These are phyloP conservation scores for Gila robusta DNA, from an alignment of 2,797 vertebrate species.

Conservation along the genomic window DNA sequence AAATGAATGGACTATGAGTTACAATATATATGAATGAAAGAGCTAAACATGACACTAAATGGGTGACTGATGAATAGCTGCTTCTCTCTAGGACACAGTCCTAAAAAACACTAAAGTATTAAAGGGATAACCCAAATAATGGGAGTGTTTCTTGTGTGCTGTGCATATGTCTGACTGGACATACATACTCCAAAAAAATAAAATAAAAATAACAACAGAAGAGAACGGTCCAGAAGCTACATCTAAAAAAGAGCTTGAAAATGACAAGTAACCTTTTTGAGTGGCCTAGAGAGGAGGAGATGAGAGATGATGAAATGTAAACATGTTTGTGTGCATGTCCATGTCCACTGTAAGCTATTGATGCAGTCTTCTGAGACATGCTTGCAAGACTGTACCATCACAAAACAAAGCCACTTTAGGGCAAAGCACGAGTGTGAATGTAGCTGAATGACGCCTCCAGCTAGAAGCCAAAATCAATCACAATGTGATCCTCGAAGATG, in stretches of 20 bases:
- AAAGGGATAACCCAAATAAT: conserved; percentile 46
- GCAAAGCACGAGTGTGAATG: conserved; percentile 65
- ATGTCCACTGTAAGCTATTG: conserved; percentile 63
- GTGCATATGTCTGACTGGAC: conserved; percentile 28
- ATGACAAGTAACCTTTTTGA: conserved; percentile 7
- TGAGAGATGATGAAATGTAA: conserved; percentile 54
- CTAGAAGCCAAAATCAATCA: conserved; percentile 92
- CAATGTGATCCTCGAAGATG: conserved; percentile 96
- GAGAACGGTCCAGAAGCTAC: conserved; percentile 30
- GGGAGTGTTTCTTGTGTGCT: background rate
- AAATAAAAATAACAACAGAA: conserved; percentile 1
- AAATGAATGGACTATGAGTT: conserved; percentile 59
- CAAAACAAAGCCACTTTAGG: conserved; percentile 63
- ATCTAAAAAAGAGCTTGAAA: conserved; percentile 39
- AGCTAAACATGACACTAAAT: conserved; percentile 7
- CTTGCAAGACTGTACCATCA: conserved; percentile 69
- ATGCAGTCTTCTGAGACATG: conserved; percentile 63
- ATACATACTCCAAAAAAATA: background rate
- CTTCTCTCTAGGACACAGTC: conserved; percentile 20
- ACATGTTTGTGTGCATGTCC: conserved; percentile 62
- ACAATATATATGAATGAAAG: conserved; percentile 24
- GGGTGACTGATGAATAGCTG: conserved; percentile 5
- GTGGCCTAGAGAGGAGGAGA: conserved; percentile 31
- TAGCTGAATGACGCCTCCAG: conserved; percentile 19
- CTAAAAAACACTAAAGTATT: conserved; percentile 15